These are phyloP conservation scores for Pontoporia blainvillei DNA, from an alignment of 2,113 vertebrate species.

Conservation along the genomic window DNA sequence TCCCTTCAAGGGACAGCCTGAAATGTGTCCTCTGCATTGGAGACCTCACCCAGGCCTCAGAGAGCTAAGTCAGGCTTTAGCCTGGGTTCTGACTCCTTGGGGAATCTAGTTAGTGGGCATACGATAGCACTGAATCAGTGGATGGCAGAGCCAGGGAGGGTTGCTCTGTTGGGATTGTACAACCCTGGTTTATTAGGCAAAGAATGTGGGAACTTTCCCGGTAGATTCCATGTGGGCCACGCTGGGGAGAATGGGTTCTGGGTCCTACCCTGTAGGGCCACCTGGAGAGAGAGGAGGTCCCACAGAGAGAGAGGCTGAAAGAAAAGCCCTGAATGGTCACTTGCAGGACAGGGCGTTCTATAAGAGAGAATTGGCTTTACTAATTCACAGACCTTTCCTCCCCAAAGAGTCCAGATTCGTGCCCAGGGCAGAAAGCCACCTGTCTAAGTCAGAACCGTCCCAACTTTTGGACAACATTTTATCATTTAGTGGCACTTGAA, in stretches of 20 bases:
- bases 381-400: neutral
- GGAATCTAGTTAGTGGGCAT: neutral
- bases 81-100: neutral
- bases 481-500: neutral
- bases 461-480: neutral
- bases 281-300: neutral
- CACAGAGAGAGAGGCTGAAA: neutral
- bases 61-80: neutral
- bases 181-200: neutral
- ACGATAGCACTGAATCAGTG: neutral
- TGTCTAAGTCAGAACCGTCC: neutral
- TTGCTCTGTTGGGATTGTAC: neutral
- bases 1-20: neutral
- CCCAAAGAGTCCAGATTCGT: neutral
- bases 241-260: neutral
- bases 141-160: neutral
- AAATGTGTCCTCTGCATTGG: neutral
- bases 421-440: neutral
- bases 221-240: neutral
- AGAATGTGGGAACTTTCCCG: neutral
- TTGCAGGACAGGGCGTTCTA: neutral
- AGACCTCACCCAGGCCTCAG: neutral
- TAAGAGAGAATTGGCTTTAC: neutral
- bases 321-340: neutral
- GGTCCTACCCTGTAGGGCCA: neutral